Evolutionary conservation across 2,888 invertebrate genomes (phyloP).

Genomic region (Orchesellides sinensis): DNA sequence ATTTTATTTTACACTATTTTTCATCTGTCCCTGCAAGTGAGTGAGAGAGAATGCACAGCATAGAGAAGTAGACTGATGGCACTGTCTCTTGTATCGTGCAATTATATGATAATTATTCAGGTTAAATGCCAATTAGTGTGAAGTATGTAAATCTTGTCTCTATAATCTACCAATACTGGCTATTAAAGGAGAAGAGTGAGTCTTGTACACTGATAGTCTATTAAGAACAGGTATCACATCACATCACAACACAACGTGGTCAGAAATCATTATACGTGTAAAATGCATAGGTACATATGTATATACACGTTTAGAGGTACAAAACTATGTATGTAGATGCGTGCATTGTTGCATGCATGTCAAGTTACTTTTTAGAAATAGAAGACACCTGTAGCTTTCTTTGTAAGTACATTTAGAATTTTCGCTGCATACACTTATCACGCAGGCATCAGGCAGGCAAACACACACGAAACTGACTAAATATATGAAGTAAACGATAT

Average conservation of each 20-base stretch:
- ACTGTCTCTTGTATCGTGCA: slow-evolving; percentile 63
- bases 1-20: slow-evolving; percentile 28
- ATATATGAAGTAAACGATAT: too few relatives aligned
- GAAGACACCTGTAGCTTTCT: slow-evolving; percentile 68
- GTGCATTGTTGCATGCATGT: slow-evolving; percentile 64
- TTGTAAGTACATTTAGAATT: slow-evolving; percentile 43
- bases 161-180: too few relatives aligned
- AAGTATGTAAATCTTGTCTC: slow-evolving; percentile 67
- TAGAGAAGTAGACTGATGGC: slow-evolving; percentile 48
- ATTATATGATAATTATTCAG: slow-evolving; percentile 70
- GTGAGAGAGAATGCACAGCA: slow-evolving; percentile 33
- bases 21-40: slow-evolving; percentile 44
- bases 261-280: too few relatives aligned
- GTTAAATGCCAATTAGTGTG: slow-evolving; percentile 70
- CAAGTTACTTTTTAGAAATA: slow-evolving; percentile 63
- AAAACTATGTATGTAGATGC: slow-evolving; percentile 22
- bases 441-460: slow-evolving; percentile 60
- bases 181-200: slow-evolving; percentile 5
- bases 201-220: too few relatives aligned
- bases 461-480: slow-evolving; percentile 28
- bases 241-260: not conserved
- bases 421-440: slow-evolving; percentile 62
- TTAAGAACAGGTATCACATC: not conserved
- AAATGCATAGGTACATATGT: too few relatives aligned
- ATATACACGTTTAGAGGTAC: not conserved